These are phyloP conservation scores for Lophura nycthemera DNA, from an alignment of 2,113 vertebrate genomes.

Conservation along the genomic window DNA sequence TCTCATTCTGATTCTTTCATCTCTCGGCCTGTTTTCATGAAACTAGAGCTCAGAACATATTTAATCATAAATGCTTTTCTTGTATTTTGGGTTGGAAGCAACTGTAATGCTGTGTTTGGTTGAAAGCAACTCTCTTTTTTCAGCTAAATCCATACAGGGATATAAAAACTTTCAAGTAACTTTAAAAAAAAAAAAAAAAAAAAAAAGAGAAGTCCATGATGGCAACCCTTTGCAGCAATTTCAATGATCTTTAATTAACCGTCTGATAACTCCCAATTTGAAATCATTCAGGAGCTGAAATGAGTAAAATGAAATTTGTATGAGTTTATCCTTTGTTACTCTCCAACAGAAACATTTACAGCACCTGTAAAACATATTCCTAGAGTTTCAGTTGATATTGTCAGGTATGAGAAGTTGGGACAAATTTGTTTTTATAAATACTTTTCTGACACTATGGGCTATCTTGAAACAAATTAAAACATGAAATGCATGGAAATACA, in stretches of 20 bases:
- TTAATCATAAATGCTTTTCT: background rate
- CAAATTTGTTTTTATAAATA: background rate
- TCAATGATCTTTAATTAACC: background rate
- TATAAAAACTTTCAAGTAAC: background rate
- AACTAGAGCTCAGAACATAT: background rate
- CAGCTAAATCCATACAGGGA: background rate
- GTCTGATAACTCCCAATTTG: background rate
- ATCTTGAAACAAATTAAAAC: constrained; percentile 41
- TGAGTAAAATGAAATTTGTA: background rate
- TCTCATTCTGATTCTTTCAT: background rate
- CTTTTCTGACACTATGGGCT: background rate
- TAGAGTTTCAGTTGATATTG: background rate
- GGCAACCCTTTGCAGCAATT: background rate
- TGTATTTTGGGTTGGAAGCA: background rate
- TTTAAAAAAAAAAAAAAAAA: too few species aligned
- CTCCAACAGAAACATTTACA: background rate
- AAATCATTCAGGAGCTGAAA: background rate
- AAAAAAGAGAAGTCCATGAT: background rate
- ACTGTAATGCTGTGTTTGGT: background rate
- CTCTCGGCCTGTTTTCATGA: background rate
- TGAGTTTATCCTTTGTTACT: background rate
- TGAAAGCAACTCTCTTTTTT: background rate
- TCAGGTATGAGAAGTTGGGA: background rate
- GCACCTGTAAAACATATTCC: background rate
- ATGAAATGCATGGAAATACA: background rate